Evolutionary conservation across 2,113 vertebrate species (phyloP).

Genomic region (Serinus canaria): DNA sequence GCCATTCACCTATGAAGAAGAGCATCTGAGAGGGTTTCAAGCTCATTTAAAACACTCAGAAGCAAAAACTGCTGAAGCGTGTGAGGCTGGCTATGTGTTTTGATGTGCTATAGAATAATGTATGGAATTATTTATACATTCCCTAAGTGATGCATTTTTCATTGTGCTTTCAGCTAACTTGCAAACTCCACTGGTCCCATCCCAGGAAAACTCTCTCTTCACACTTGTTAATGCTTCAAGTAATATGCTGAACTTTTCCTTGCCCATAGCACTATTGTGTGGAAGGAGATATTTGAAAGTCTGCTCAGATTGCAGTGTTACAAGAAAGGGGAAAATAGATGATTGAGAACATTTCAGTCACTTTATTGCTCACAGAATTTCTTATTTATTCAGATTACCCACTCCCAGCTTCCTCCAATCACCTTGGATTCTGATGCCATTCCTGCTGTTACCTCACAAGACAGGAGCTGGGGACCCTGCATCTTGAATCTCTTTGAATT

Average conservation of each 20-base stretch:
- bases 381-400: not conserved
- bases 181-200: not conserved
- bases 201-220: not conserved
- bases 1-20: conserved; percentile 65
- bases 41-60: conserved; percentile 55
- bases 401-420: not conserved
- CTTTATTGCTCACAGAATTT: not conserved
- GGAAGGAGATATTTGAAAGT: not conserved
- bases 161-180: conserved; percentile 6
- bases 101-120: conserved; percentile 38
- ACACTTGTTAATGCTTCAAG: not conserved
- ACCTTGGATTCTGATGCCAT: not conserved
- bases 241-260: not conserved
- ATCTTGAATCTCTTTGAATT: not conserved
- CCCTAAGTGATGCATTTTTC: not conserved
- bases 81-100: conserved; percentile 37
- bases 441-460: not conserved
- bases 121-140: conserved; percentile 49
- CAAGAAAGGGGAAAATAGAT: not conserved
- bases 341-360: not conserved
- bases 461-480: not conserved
- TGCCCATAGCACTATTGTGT: not conserved
- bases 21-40: conserved; percentile 38
- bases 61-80: conserved; percentile 32
- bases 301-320: not conserved